A percentile compares a stretch with the other conserved stretches of the same genome.
These are phyloP conservation scores for Alosa sapidissima DNA, from an alignment of 2,797 vertebrate genomes.

Conservation along the genomic window DNA sequence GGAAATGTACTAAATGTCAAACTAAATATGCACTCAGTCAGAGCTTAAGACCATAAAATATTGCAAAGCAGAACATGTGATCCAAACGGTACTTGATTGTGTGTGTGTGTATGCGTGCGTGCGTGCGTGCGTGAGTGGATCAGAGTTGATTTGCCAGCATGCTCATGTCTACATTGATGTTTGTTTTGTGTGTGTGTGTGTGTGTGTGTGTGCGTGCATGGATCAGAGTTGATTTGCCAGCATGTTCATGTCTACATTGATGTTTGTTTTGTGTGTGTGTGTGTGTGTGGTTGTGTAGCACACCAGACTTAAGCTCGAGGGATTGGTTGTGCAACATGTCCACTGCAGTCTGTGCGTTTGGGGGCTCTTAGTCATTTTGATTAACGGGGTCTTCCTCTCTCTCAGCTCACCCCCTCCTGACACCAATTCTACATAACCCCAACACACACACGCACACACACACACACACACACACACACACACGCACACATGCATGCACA, in stretches of 20 bases:
- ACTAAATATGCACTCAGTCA: neutral
- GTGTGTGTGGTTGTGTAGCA: constrained; percentile 3
- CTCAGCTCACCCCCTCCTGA: constrained; percentile 54
- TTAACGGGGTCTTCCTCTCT: constrained; percentile 60
- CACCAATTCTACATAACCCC: constrained; percentile 56
- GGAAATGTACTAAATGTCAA: constrained; percentile 20
- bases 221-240: neutral
- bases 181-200: neutral
- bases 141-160: neutral
- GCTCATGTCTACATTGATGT: constrained; percentile 9
- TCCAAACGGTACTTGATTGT: neutral
- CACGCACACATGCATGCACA: neutral
- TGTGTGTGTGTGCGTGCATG: neutral
- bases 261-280: constrained; percentile 22
- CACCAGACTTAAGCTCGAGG: neutral
- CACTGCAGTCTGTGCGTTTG: constrained; percentile 33
- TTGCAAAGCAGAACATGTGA: neutral
- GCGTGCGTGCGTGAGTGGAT: neutral
- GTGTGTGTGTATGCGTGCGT: neutral
- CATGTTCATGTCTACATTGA: constrained; percentile 9
- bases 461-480: neutral
- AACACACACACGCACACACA: neutral
- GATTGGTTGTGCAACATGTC: constrained; percentile 16
- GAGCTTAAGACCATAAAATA: constrained; percentile 2
- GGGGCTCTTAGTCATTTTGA: constrained; percentile 65